phyloP scores from a whole-genome alignment of 2,113 vertebrate genomes.

The Corythornis cristatus region DNA sequence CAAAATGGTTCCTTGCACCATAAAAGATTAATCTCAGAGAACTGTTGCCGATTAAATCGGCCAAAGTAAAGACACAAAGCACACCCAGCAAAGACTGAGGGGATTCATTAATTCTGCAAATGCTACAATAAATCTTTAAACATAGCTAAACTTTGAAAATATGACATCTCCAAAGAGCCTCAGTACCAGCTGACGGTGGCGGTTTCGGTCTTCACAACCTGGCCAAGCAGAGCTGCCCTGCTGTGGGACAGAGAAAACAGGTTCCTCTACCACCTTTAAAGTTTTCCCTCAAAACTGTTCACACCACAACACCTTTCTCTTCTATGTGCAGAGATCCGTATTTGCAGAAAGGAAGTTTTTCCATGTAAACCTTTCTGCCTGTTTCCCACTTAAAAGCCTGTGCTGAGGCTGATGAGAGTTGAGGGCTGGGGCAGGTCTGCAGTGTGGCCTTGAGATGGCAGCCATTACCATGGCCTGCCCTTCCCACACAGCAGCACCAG shows the following conservation, averaged over 20 bases:
- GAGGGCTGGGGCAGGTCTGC: background rate
- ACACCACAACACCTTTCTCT: background rate
- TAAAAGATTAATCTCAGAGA: accelerated
- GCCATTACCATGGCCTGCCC: accelerated
- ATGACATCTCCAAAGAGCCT: accelerated
- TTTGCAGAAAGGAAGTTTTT: background rate
- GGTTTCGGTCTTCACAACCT: accelerated
- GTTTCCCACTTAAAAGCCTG: background rate
- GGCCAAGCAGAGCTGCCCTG: background rate
- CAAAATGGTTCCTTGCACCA: accelerated
- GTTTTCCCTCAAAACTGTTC: background rate
- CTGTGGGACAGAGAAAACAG: accelerated
- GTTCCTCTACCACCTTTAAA: background rate
- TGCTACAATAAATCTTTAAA: background rate
- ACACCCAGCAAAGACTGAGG: background rate
- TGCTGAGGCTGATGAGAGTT: accelerated
- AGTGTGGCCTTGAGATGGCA: background rate
- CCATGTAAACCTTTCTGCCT: background rate
- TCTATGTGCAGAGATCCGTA: accelerated
- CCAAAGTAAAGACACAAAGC: accelerated
- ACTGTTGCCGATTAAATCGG: background rate
- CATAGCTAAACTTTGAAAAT: background rate
- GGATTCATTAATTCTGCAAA: background rate
- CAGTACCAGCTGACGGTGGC: accelerated
- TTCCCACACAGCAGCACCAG: background rate